These are phyloP conservation scores for Aythya baeri DNA, from an alignment of 2,113 vertebrate species.

Conservation along the genomic window DNA sequence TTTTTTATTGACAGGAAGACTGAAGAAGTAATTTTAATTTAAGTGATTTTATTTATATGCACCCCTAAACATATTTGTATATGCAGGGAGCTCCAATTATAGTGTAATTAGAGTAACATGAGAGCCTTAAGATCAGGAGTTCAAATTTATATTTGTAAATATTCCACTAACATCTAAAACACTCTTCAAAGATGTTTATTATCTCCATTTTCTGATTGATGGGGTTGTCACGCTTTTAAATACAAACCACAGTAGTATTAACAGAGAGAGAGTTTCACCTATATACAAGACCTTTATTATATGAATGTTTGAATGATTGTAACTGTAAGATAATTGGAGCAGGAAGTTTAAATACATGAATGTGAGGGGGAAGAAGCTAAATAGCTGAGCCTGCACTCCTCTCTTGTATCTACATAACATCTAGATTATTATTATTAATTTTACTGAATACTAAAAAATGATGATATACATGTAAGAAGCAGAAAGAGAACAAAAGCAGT, in stretches of 20 bases:
- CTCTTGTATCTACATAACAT: background rate
- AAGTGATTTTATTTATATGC: conserved; percentile 3
- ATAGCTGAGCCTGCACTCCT: background rate
- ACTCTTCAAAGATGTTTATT: conserved; percentile 55
- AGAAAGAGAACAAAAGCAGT: background rate
- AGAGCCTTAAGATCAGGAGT: conserved; percentile 45
- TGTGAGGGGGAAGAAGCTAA: background rate
- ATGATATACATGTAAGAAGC: background rate
- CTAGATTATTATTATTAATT: background rate
- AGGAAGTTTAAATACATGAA: background rate
- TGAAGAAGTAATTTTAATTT: background rate
- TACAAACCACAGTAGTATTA: background rate
- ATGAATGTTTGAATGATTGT: background rate
- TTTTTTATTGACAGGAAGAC: background rate
- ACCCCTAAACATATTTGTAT: conserved; percentile 23
- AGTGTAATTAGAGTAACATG: conserved; percentile 44
- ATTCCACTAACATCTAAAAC: conserved; percentile 34
- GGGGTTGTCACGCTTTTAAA: conserved; percentile 24
- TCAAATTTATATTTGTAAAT: conserved; percentile 64
- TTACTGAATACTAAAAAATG: background rate
- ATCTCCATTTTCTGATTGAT: conserved; percentile 52
- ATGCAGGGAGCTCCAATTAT: conserved; percentile 9
- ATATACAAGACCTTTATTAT: background rate
- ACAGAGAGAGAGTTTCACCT: background rate
- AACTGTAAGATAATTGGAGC: background rate